Evolutionary conservation across 2,797 vertebrate species (phyloP), one percentile per base, ranked within the genome.

Genomic region (Molossus alvarezi): DNA sequence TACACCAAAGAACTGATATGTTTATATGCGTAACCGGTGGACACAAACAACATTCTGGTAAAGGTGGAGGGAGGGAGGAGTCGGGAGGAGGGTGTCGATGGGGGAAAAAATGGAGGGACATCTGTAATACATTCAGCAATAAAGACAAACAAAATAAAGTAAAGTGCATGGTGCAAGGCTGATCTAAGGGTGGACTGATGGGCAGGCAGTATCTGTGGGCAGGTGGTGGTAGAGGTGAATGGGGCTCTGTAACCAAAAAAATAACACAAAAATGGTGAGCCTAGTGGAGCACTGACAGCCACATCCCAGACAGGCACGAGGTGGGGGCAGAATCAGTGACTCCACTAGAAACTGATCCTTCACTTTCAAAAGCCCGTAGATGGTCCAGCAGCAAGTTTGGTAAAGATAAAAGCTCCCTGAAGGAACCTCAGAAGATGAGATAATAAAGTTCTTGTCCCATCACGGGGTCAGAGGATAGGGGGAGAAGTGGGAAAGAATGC

Each of bases 391-490:
- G 65, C 11, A 33, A 89, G 53, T 3, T 27, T 20, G 18, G 71
- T 4, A 21, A 94, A 83, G 76, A 82, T 33, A 85, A 90, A 67
- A 92, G 18, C 17, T 21, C 51, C 53, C 94, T 15, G 4, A 92
- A 76, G 72, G 55, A 93, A 92, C 8, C 3, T 90, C 41, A 79
- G 48, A 73, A 88, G 93, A 90, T 86, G 12, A 90, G 55, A 92
- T 92, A 51, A 72, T 10, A 10, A 62, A 73, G 21, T 45, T 76
- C 79, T 83, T 86, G 60, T 71, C 75, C 93, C 86, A 4, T 71
- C 82, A 86, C 41, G 29, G 55, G 60, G 33, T 95, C 64, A 89
- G 64, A 92, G 71, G 29, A 65, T 45, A 79, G 18, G 41, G 64
- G 57, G 9, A 79, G 64, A 76, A 80, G 27, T 27, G 51, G 11